Evolutionary conservation across 2,888 invertebrate genomes (phyloP), one percentile per base, ranked within the genome.

Genomic region (Oxystoma pomonae): DNA sequence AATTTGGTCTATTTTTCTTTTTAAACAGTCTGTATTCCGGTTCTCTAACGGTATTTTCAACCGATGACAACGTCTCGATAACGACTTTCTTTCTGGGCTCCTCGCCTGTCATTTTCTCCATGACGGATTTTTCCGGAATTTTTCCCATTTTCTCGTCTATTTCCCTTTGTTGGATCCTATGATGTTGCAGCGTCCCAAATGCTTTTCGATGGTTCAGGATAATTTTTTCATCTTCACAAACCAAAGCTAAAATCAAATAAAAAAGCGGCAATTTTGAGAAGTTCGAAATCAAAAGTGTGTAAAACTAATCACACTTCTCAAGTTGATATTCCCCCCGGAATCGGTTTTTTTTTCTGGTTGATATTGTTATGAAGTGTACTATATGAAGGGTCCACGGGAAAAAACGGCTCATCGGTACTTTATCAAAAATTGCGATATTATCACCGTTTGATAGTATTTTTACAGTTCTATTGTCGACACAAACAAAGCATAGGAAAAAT

Each of bases 131-230:
- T 57, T 60, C 57, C 12, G 21, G 56, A 5, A 55, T 52, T 50
- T 62, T 68, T 60, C 71, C 73, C 75, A 80, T 78, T 69, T 80
- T 77, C 49, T 76, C 67, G 68, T 85, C 84, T 0, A 87, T 81
- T 74, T 89, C 87, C 58, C 89, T 83, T 70, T 90, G 87, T 75
- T 90, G 87, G 69, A 92, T 88, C 72, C 89, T 85, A 77, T 93
- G 92, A 35, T 86, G 82, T 66, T 90, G 89, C 22, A 94, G 78
- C 56, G 83, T 87, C 1, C 93, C 93, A 75, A 90, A 86, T 19
- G 85, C 86, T 77, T 89, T 91, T 50, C 88, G 84, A 80, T 93
- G 89, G 74, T 87, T 89, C 65, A 94, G 77, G 60, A 90, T 81
- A 2, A 87, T 85, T 70, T 85, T 88, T 51, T 89, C 85, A 72